These are phyloP conservation scores for Cotesia vestalis DNA, from an alignment of 1,140 invertebrate species.

Conservation along the genomic window DNA sequence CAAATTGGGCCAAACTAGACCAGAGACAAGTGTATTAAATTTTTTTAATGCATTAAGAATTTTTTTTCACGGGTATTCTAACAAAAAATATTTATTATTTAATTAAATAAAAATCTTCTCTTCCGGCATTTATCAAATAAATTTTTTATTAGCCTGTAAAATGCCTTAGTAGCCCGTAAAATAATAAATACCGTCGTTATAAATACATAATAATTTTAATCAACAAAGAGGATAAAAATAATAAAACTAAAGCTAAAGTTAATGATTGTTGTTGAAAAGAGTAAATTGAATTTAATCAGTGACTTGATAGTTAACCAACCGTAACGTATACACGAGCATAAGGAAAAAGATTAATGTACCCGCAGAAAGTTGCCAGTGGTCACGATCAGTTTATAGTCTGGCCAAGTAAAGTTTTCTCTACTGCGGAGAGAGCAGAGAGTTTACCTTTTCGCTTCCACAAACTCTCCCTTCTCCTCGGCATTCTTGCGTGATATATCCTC, in stretches of 20 bases:
- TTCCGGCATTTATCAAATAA: not conserved
- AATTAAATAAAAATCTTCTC: too few species aligned
- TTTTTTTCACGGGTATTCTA: too few species aligned
- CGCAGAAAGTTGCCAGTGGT: slow-evolving; percentile 27
- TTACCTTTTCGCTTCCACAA: slow-evolving; percentile 6
- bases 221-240: too few species aligned
- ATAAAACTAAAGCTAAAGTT: not conserved
- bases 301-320: slow-evolving; percentile 10
- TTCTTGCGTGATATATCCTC: slow-evolving; percentile 16
- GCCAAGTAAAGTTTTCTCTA: slow-evolving; percentile 2
- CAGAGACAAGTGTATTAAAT: too few species aligned
- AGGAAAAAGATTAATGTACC: slow-evolving; percentile 19
- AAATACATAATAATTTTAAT: not conserved
- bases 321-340: slow-evolving; percentile 22
- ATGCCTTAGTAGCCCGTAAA: not conserved
- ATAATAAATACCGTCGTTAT: not conserved
- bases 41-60: too few species aligned
- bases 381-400: slow-evolving; percentile 18
- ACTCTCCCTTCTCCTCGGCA: not conserved
- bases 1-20: too few species aligned
- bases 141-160: not conserved
- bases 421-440: too few species aligned
- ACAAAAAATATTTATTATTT: too few species aligned
- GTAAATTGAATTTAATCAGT: slow-evolving; percentile 20
- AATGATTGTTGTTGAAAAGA: slow-evolving; percentile 10